Conservation (phyloP, 2,113 vertebrate species). For the Oreocharis arfaki region DNA sequence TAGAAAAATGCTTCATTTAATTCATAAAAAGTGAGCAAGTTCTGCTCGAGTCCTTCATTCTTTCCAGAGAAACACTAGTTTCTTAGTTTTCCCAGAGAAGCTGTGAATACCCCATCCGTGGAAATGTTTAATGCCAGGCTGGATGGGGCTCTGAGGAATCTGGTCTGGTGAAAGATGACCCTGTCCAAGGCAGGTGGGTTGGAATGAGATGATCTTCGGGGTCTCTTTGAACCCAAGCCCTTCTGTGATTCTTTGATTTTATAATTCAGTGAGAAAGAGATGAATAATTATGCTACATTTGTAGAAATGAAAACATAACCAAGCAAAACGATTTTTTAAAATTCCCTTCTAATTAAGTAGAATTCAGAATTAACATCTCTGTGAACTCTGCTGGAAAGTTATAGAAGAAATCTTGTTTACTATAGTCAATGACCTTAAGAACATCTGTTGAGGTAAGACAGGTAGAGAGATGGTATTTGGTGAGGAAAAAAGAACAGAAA, state of each 20-base stretch:
- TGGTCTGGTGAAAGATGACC: background rate
- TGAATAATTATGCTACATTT: background rate
- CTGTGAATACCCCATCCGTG: background rate
- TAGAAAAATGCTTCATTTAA: background rate
- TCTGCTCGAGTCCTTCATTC: fast-evolving
- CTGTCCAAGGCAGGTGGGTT: background rate
- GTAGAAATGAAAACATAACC: background rate
- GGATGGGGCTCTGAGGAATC: background rate
- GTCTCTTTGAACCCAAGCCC: background rate
- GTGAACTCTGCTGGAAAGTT: background rate
- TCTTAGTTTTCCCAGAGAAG: background rate
- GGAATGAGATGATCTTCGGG: background rate
- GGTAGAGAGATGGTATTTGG: background rate
- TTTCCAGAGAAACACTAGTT: background rate
- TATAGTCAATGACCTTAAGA: background rate
- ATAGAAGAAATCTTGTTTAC: background rate
- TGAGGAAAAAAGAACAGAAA: background rate
- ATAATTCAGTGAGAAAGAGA: background rate
- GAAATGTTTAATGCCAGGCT: background rate
- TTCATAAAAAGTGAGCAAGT: background rate
- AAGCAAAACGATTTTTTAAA: background rate
- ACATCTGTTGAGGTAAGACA: background rate
- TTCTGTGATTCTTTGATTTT: background rate
- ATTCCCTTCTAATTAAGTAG: fast-evolving
- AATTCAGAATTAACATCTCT: background rate